These are phyloP conservation scores for Lathamus discolor DNA, from an alignment of 2,113 vertebrate genomes.

Conservation along the genomic window DNA sequence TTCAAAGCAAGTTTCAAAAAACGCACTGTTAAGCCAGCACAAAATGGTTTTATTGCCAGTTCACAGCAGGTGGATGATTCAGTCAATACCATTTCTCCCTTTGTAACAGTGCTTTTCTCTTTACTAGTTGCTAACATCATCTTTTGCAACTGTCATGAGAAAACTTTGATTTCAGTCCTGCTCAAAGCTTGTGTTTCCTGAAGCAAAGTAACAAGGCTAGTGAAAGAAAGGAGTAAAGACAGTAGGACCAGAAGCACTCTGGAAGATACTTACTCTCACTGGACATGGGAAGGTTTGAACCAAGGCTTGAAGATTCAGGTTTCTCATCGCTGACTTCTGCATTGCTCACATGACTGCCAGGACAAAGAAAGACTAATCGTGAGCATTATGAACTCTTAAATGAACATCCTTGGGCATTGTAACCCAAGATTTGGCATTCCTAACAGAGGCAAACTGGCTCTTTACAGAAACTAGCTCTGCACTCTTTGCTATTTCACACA, in stretches of 20 bases:
- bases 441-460: neutral
- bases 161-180: neutral
- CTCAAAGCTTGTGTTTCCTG: neutral
- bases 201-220: neutral
- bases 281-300: slow-evolving; percentile 76
- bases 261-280: slow-evolving; percentile 78
- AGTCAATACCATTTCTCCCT: neutral
- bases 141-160: neutral
- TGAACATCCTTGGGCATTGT: neutral
- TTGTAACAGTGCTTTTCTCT: neutral
- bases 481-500: neutral
- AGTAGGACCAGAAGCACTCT: neutral
- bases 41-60: neutral
- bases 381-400: neutral
- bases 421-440: neutral
- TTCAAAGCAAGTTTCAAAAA: neutral
- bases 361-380: slow-evolving; percentile 35
- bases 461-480: neutral
- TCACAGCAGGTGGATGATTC: neutral
- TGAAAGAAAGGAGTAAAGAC: neutral
- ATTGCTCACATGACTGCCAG: slow-evolving; percentile 75
- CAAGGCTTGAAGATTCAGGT: slow-evolving; percentile 75
- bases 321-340: slow-evolving; percentile 77
- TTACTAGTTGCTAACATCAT: neutral
- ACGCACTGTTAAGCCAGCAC: neutral